A percentile compares a stretch with the other conserved stretches of the same genome.
phyloP scores from a whole-genome alignment of 2,113 vertebrate species.

The Aegotheles bennettii region DNA sequence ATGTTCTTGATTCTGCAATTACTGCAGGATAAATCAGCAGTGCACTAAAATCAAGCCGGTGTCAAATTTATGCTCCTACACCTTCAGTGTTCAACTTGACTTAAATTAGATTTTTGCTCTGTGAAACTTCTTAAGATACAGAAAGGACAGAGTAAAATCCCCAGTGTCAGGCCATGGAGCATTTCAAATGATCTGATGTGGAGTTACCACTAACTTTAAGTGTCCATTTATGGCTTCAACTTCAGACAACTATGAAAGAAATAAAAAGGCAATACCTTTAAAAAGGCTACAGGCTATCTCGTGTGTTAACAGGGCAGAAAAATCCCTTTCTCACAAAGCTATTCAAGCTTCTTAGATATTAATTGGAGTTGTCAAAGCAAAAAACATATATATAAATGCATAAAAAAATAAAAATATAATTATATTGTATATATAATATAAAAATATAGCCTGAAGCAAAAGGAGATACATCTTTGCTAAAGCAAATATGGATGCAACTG shows the following conservation, averaged over 20 bases:
- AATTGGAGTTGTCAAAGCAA: not conserved
- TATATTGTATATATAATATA: not conserved
- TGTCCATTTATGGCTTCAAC: not conserved
- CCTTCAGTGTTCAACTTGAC: not conserved
- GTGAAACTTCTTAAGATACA: not conserved
- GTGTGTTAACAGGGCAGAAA: not conserved
- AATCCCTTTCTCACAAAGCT: not conserved
- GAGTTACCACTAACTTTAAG: not conserved
- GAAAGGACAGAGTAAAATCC: not conserved
- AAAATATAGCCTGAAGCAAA: not conserved
- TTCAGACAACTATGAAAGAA: not conserved
- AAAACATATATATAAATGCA: not conserved
- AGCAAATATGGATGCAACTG: not conserved
- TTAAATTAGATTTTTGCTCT: not conserved
- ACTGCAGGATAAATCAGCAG: constrained; percentile 36
- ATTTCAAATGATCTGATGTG: not conserved
- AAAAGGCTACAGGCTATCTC: not conserved
- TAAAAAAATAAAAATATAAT: not conserved
- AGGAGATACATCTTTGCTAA: not conserved
- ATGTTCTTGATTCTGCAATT: constrained; percentile 55
- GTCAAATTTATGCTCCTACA: not conserved
- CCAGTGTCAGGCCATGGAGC: fast-evolving
- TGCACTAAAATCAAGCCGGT: not conserved
- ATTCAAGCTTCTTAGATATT: not conserved
- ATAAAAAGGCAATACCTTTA: not conserved